Percentiles rank a stretch among this genome's conserved stretches.
These are phyloP conservation scores for Apamea crenata DNA, from an alignment of 2,888 invertebrate genomes.

Conservation along the genomic window DNA sequence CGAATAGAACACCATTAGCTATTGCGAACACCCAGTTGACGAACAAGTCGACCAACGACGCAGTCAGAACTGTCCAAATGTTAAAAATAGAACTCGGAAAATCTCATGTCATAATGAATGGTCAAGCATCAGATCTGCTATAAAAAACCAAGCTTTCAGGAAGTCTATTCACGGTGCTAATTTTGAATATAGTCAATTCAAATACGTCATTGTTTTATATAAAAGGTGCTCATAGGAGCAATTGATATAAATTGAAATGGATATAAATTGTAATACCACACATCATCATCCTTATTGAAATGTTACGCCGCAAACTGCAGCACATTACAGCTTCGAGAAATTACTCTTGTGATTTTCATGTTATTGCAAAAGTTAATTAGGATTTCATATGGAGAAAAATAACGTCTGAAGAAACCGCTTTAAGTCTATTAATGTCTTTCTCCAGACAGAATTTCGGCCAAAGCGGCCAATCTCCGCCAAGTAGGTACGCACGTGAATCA, in stretches of 20 bases:
- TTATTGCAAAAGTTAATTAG: neutral
- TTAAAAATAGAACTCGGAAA: neutral
- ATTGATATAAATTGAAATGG: constrained; percentile 56
- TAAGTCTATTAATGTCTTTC: neutral
- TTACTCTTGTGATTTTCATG: neutral
- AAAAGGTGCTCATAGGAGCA: constrained; percentile 30
- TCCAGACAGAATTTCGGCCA: neutral
- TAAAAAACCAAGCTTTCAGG: constrained; percentile 6
- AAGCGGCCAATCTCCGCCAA: neutral
- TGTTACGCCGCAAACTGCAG: neutral
- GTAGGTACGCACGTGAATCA: neutral
- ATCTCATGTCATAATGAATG: neutral
- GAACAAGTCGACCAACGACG: neutral
- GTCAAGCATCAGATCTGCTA: neutral
- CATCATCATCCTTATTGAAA: constrained; percentile 25
- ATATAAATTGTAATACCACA: constrained; percentile 44
- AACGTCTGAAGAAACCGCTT: neutral
- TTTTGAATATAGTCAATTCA: constrained; percentile 28
- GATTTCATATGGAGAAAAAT: too few species aligned
- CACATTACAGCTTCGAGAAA: constrained; percentile 4
- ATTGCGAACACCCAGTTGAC: neutral
- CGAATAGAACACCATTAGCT: neutral
- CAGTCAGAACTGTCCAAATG: neutral
- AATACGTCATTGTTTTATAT: constrained; percentile 22
- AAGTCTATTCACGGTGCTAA: constrained; percentile 21